Percentiles rank a stretch among this genome's conserved stretches.
Conservation (phyloP, 1,140 invertebrate species). For the Cephus cinctus region DNA sequence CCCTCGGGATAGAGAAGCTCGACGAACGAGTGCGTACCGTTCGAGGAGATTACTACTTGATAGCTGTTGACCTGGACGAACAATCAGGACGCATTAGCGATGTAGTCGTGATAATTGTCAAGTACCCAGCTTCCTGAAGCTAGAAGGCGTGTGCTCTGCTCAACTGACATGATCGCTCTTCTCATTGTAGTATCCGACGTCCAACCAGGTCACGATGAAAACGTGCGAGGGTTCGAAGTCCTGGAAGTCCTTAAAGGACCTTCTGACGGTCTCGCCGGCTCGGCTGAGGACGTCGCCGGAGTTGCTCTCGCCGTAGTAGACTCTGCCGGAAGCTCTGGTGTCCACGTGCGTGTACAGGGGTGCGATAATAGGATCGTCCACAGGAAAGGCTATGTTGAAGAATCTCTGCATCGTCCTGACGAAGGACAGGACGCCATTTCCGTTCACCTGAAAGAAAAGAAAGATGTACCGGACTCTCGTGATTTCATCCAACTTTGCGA, state of each 20-base stretch:
- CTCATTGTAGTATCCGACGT: constrained; percentile 65
- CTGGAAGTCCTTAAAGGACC: constrained; percentile 66
- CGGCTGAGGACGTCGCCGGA: constrained; percentile 64
- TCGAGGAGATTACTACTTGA: constrained; percentile 81
- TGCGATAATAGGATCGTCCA: constrained; percentile 87
- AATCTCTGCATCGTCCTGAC: constrained; percentile 80
- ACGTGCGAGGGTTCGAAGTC: constrained; percentile 66
- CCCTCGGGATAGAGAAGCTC: constrained; percentile 84
- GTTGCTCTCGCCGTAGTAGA: constrained; percentile 79
- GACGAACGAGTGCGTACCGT: constrained; percentile 78
- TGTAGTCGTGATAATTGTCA: too few species aligned
- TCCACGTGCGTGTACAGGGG: constrained; percentile 92
- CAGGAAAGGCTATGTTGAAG: constrained; percentile 84
- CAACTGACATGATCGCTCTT: constrained; percentile 59
- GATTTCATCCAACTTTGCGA: constrained; percentile 9
- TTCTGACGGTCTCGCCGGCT: constrained; percentile 67
- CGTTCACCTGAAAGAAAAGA: constrained; percentile 79
- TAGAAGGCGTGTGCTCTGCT: neutral
- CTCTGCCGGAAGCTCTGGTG: constrained; percentile 68
- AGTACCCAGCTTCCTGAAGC: constrained; percentile 35
- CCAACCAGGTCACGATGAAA: constrained; percentile 70
- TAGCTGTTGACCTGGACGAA: constrained; percentile 68
- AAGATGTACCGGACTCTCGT: too few species aligned
- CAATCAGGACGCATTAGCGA: constrained; percentile 1
- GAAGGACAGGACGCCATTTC: constrained; percentile 90